Base-by-base conservation (phyloP, 2,113 vertebrate genomes). In the Amphiprion percula region DNA sequence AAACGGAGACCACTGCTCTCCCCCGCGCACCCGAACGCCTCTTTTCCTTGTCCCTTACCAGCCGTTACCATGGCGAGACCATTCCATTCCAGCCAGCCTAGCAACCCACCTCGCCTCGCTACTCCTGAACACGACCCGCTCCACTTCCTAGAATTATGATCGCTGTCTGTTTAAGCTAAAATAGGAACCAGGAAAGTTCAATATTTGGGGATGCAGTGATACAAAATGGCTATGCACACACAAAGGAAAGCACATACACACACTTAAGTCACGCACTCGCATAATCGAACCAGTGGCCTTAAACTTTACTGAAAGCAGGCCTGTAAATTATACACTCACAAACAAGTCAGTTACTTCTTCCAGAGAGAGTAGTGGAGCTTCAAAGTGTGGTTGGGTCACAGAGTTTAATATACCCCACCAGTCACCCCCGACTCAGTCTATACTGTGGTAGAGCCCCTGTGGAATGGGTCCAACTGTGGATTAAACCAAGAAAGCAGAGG, bases 41-140 rank as follows among this genome's bases (percentile, higher is more conserved):
- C 74, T 80, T 65, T 82, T 41, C 60, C 74, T 60, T 64, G 70
- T 82, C 53, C 78, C 55, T 76, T 10, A 66, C 71, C 79, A 76
- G 74, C 62, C 67, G 92, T 94, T 91, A 60, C 92, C 90, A 91
- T 92, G 90, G 92, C 4, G 30, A 90, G 79, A 56, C 86, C 87
- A 92, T 93, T 91, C 91, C 89, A 87, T 87, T 94, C 69, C 50
- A 14, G 59, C 33, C 33, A 82, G 55, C 93, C 88, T 94, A 88
- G 93, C 93, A 94, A 94, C 93, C 79, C 26, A 21, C 65, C 75
- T 90, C 66, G 83, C 79, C 68, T 84, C 62, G 8, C 50, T 70
- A 79, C 81, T 80, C 66, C 74, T 70, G 58, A 88, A 82, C 75
- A 19, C 9, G 2, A 46, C 30, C 41, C 9, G 15, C 67, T 78